Evolutionary conservation across 2,113 vertebrate species (phyloP).

Genomic region (Carettochelys insculpta): DNA sequence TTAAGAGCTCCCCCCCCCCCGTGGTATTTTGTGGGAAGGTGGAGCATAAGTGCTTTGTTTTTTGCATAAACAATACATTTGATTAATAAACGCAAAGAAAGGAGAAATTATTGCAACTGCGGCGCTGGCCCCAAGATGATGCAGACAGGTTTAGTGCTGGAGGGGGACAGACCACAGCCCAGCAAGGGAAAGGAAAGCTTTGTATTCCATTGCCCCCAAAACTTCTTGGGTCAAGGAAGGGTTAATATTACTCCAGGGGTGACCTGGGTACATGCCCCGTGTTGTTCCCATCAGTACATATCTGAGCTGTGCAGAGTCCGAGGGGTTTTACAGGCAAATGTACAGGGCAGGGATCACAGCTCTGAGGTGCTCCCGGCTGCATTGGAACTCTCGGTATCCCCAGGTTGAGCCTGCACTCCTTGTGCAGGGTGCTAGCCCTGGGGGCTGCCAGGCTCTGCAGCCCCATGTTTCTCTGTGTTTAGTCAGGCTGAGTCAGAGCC

Average conservation of each 20-base stretch:
- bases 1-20: not conserved
- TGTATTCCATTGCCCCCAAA: not conserved
- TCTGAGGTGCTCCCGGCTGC: not conserved
- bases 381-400: not conserved
- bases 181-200: not conserved
- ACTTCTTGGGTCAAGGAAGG: not conserved
- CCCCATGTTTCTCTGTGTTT: not conserved
- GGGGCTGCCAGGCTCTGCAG: not conserved
- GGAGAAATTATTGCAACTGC: not conserved
- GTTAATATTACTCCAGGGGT: not conserved
- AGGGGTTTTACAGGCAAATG: not conserved
- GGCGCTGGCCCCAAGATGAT: not conserved
- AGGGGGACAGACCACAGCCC: not conserved
- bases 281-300: not conserved
- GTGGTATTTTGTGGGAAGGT: not conserved
- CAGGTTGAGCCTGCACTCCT: not conserved
- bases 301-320: not conserved
- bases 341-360: not conserved
- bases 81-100: not conserved
- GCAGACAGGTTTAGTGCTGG: not conserved
- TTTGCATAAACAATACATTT: not conserved
- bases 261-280: not conserved
- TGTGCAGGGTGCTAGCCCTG: not conserved
- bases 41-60: not conserved
- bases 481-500: slow-evolving; percentile 66